Evolutionary conservation across 2,888 invertebrate species (phyloP).

Genomic region (Tachina fera): DNA sequence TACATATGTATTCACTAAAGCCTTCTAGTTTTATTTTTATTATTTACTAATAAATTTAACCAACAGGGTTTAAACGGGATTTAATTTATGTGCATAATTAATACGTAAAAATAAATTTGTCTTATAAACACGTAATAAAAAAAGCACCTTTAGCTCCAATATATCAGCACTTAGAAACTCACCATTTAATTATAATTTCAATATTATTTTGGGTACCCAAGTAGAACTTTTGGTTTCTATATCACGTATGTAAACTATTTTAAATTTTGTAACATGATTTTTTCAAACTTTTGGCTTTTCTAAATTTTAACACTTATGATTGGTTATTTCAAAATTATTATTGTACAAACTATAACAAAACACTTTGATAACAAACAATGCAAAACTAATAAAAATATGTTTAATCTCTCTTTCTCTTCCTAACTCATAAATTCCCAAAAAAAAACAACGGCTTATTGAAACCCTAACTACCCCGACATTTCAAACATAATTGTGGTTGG

Average conservation of each 20-base stretch:
- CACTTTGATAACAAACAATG: conserved; percentile 22
- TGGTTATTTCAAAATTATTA: conserved; percentile 47
- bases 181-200: conserved; percentile 14
- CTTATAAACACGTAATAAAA: background rate
- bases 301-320: conserved; percentile 10
- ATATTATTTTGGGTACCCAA: conserved; percentile 49
- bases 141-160: conserved; percentile 31
- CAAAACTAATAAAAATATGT: conserved; percentile 73
- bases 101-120: background rate
- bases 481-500: conserved; percentile 25
- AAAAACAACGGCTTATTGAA: conserved; percentile 59
- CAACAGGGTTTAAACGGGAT: background rate
- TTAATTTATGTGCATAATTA: background rate
- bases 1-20: background rate
- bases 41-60: conserved; percentile 33
- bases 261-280: conserved; percentile 5
- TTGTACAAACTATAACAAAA: background rate
- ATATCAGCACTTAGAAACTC: conserved; percentile 20
- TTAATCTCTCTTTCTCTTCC: conserved; percentile 72
- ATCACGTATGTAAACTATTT: conserved; percentile 58
- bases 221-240: conserved; percentile 54
- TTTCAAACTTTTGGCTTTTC: conserved; percentile 29
- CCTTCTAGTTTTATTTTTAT: background rate
- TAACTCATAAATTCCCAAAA: conserved; percentile 61
- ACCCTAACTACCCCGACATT: conserved; percentile 17